Evolutionary conservation across 2,888 invertebrate species (phyloP).

Genomic region (Arge pagana): DNA sequence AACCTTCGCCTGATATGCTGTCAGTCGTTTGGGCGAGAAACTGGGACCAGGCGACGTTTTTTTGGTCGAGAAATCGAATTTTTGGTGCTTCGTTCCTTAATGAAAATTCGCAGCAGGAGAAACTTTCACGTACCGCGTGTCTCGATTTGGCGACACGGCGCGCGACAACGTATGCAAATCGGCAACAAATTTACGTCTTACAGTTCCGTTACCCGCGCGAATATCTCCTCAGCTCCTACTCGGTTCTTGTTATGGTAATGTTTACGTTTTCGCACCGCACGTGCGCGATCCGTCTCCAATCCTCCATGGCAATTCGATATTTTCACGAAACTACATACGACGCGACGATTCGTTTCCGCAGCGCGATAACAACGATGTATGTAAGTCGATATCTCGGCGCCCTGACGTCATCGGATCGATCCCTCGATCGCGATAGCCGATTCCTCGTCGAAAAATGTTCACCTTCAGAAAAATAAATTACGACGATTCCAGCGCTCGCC

Average conservation of each 20-base stretch:
- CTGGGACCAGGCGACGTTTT: no score
- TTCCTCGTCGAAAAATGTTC: conserved; percentile 22
- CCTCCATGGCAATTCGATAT: background rate
- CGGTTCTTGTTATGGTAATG: conserved; percentile 12
- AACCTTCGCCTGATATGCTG: no score
- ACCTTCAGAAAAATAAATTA: conserved; percentile 17
- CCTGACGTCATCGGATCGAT: no score
- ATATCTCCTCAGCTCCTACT: conserved; percentile 1
- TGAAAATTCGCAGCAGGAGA: no score
- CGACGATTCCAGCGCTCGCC: conserved; percentile 11
- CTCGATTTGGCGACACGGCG: conserved; percentile 7
- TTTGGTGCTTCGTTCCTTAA: no score
- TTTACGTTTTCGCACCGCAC: conserved; percentile 19
- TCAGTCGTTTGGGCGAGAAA: no score
- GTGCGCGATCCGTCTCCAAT: no score
- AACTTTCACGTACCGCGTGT: conserved; percentile 14
- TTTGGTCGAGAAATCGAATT: no score
- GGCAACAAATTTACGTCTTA: background rate
- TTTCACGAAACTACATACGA: conserved; percentile 19
- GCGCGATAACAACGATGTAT: conserved; percentile 22
- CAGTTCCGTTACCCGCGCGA: background rate
- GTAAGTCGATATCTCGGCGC: conserved; percentile 24
- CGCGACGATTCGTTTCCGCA: conserved; percentile 6
- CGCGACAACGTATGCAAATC: conserved; percentile 5
- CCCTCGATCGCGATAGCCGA: conserved; percentile 9